Percentiles rank a stretch among this genome's conserved stretches.
Evolutionary conservation across 2,797 vertebrate species (phyloP).

Genomic region (Molossus molossus): DNA sequence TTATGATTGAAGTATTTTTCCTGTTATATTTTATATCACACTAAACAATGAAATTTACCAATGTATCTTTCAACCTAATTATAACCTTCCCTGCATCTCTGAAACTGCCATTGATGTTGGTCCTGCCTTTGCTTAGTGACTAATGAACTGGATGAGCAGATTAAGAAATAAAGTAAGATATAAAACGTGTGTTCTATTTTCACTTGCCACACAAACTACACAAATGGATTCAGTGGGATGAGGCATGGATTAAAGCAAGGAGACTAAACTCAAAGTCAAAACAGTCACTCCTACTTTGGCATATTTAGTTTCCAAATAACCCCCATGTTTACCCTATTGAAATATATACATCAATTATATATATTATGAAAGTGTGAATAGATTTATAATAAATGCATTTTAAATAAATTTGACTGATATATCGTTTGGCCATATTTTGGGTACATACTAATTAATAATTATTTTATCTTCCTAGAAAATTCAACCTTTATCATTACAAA

Average conservation of each 20-base stretch:
- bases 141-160: background rate
- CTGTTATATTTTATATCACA: background rate
- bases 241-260: background rate
- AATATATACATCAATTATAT: background rate
- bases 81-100: background rate
- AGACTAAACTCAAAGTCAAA: background rate
- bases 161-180: background rate
- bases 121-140: background rate
- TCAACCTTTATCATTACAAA: background rate
- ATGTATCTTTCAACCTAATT: background rate
- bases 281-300: background rate
- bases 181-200: background rate
- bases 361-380: background rate
- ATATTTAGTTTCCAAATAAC: background rate
- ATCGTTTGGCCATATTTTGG: background rate
- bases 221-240: background rate
- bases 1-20: background rate
- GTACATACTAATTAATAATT: background rate
- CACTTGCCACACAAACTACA: background rate
- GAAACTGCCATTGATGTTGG: background rate
- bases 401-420: constrained; percentile 19
- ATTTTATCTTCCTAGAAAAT: constrained; percentile 17
- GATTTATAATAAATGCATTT: background rate
- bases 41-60: background rate
- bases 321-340: background rate